These are phyloP conservation scores for Dendrolimus kikuchii DNA, from an alignment of 1,140 invertebrate species.

Conservation along the genomic window DNA sequence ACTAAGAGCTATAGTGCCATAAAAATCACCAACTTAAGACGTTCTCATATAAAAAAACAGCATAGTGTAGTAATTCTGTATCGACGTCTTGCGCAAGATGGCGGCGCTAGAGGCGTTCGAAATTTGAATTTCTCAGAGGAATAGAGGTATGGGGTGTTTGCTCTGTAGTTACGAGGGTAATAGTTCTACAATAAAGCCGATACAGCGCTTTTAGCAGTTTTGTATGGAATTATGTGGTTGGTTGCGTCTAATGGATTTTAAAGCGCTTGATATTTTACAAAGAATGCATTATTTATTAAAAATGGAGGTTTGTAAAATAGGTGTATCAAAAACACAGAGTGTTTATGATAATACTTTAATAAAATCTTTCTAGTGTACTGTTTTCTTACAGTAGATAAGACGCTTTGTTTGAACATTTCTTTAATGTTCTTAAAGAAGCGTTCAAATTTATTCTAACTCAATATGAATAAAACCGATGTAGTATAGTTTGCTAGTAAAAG, in stretches of 20 bases:
- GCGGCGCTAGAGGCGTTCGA: constrained; percentile 58
- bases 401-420: too few species aligned
- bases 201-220: constrained; percentile 9
- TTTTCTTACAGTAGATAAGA: too few species aligned
- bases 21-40: constrained; percentile 68
- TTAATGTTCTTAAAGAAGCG: too few species aligned
- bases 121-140: constrained; percentile 66
- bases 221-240: constrained; percentile 4
- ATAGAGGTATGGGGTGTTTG: constrained; percentile 48
- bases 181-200: constrained; percentile 9
- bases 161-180: constrained; percentile 11
- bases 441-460: too few species aligned
- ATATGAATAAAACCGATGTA: too few species aligned
- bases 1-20: constrained; percentile 64
- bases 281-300: too few species aligned
- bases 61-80: constrained; percentile 54
- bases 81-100: constrained; percentile 69
- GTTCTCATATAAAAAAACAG: constrained; percentile 62
- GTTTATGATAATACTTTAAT: too few species aligned
- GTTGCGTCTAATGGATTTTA: constrained; percentile 6
- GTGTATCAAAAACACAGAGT: too few species aligned
- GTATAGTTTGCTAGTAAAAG: too few species aligned
- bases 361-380: too few species aligned
- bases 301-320: too few species aligned
- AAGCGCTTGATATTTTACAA: too few species aligned